Conservation (phyloP, 2,797 vertebrate genomes). For the Pangasius macronema region DNA sequence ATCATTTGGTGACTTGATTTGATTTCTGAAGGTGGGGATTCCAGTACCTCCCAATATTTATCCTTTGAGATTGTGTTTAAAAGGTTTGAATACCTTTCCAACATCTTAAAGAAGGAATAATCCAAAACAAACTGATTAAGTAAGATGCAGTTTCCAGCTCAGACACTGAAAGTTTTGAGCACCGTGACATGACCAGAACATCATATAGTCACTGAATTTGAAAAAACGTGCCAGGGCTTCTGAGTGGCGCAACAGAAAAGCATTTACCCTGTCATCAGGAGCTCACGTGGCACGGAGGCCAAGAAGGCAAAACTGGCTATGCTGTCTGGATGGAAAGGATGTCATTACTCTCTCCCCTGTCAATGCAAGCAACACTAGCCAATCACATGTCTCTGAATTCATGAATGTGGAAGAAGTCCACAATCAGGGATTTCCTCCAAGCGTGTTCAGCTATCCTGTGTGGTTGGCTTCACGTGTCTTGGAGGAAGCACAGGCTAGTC, state of each 20-base stretch:
- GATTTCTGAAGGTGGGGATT: background rate
- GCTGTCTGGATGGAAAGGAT: background rate
- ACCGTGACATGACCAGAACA: background rate
- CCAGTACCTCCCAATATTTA: background rate
- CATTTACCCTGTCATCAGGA: background rate
- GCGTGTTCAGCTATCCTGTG: background rate
- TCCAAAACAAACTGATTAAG: background rate
- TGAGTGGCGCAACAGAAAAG: background rate
- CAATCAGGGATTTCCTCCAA: background rate
- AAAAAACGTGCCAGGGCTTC: background rate
- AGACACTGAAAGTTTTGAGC: background rate
- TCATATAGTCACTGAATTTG: background rate
- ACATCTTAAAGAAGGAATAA: background rate
- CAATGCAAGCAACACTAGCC: background rate
- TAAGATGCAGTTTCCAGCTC: background rate
- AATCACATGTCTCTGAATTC: background rate
- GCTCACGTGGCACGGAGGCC: background rate
- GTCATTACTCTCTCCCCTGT: background rate
- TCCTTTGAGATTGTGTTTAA: background rate
- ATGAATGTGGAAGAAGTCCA: background rate
- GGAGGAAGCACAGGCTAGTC: background rate
- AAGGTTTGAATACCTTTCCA: background rate
- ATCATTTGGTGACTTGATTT: background rate
- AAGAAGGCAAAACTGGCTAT: background rate
- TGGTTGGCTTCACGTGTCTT: background rate